These are phyloP conservation scores for Pelmatolapia mariae DNA, from an alignment of 2,113 vertebrate genomes.

Conservation along the genomic window DNA sequence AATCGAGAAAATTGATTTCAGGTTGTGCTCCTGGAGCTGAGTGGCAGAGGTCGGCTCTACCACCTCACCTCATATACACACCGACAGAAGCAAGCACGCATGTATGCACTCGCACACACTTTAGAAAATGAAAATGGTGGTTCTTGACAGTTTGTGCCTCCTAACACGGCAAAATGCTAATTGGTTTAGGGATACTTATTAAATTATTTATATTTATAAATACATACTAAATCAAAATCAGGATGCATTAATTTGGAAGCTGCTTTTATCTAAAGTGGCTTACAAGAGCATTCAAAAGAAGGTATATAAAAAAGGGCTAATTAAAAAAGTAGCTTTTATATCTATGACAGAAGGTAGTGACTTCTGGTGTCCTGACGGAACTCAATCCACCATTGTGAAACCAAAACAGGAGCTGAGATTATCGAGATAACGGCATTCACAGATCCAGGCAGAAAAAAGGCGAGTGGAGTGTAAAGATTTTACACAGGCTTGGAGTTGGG, in stretches of 20 bases:
- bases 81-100: neutral
- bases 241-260: neutral
- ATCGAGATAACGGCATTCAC: too few relatives aligned
- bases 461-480: neutral
- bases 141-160: neutral
- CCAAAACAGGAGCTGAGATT: too few relatives aligned
- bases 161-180: neutral
- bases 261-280: neutral
- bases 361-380: neutral
- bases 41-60: neutral
- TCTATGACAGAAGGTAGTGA: neutral
- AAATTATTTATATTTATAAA: neutral
- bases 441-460: neutral
- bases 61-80: neutral
- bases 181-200: neutral
- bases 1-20: slow-evolving; percentile 9
- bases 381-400: neutral
- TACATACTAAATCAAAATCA: neutral
- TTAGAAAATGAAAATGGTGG: neutral
- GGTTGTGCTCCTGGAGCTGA: neutral
- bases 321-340: neutral
- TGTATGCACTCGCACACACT: neutral
- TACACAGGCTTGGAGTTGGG: neutral
- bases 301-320: neutral
- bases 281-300: neutral